Evolutionary conservation across 2,797 vertebrate species (phyloP).

Genomic region (Chaetophractus vellerosus): DNA sequence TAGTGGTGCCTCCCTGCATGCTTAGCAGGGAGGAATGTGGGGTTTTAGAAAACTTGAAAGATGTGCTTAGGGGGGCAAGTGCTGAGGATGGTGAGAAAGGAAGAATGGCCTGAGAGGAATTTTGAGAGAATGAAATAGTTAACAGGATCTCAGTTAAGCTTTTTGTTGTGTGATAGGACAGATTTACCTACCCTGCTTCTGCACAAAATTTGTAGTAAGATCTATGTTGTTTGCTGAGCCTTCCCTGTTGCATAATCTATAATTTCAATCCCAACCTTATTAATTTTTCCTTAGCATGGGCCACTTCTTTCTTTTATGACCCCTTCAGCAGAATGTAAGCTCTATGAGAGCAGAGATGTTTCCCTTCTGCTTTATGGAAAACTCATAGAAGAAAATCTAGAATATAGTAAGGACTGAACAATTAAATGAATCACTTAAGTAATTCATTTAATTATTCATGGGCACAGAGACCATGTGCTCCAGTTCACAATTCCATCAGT

Average conservation of each 20-base stretch:
- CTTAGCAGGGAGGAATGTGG: neutral
- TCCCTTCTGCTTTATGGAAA: neutral
- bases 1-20: fast-evolving
- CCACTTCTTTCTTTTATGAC: neutral
- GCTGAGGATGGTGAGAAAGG: neutral
- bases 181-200: neutral
- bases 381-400: neutral
- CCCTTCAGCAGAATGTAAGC: neutral
- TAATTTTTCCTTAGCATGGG: neutral
- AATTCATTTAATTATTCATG: neutral
- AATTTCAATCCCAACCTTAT: neutral
- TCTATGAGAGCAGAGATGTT: neutral
- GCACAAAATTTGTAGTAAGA: neutral
- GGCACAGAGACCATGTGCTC: neutral
- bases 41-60: neutral
- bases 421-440: no score
- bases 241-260: neutral
- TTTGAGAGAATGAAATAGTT: neutral
- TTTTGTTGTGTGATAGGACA: neutral
- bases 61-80: no score
- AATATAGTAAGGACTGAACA: no score
- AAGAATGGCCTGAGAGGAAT: neutral
- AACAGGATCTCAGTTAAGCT: neutral
- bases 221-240: neutral
- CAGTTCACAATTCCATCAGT: neutral